Percentiles rank a stretch among this genome's conserved stretches.
Conservation (phyloP, 2,888 invertebrate species). For the Agapetus fuscipes region DNA sequence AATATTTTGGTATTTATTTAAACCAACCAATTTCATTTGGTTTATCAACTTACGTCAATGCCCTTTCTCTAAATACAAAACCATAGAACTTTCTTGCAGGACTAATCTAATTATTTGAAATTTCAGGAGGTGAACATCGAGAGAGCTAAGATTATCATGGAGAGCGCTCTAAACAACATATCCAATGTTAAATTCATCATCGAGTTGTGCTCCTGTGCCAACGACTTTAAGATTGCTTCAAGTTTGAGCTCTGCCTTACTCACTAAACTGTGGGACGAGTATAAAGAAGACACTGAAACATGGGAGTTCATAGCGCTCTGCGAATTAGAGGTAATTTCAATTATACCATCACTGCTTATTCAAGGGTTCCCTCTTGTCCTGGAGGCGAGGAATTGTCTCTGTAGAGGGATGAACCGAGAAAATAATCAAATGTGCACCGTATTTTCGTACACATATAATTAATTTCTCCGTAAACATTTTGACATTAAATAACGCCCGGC, state of each 20-base stretch:
- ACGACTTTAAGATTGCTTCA: conserved; percentile 48
- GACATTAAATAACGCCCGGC: too few species aligned
- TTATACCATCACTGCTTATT: conserved; percentile 2
- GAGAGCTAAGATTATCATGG: conserved; percentile 51
- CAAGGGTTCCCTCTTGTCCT: too few species aligned
- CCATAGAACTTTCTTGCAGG: too few species aligned
- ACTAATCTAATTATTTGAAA: background rate
- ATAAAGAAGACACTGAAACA: conserved; percentile 29
- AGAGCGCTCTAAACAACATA: conserved; percentile 48
- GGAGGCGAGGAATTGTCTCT: too few species aligned
- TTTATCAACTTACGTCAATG: too few species aligned
- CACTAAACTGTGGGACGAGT: conserved; percentile 33
- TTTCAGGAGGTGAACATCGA: conserved; percentile 41
- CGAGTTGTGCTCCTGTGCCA: conserved; percentile 47
- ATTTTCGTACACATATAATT: too few species aligned
- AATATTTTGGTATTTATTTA: too few species aligned
- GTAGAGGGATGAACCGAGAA: too few species aligned
- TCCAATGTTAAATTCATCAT: conserved; percentile 48
- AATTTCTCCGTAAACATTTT: too few species aligned
- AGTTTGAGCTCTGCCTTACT: conserved; percentile 39
- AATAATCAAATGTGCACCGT: too few species aligned
- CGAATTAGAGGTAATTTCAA: conserved; percentile 33
- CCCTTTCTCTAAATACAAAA: too few species aligned
- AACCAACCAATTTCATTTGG: too few species aligned
- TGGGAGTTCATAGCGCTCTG: conserved; percentile 38